Conservation (phyloP, 2,113 vertebrate species). For the Varanus salvator region DNA sequence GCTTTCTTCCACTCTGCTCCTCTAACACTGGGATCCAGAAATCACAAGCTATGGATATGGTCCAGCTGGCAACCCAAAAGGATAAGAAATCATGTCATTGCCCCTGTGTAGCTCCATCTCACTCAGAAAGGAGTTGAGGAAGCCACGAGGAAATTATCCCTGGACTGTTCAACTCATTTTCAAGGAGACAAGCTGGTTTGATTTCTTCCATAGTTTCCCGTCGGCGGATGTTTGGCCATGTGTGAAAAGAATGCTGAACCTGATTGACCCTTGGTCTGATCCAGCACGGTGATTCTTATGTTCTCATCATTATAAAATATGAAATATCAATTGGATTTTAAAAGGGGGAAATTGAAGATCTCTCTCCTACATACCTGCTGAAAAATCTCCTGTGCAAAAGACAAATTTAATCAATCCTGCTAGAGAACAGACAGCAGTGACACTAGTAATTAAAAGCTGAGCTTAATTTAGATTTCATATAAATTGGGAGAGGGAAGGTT, state of each 20-base stretch:
- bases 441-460: constrained; percentile 20
- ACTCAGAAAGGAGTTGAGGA: background rate
- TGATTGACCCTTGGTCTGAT: too few relatives aligned
- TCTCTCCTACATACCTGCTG: background rate
- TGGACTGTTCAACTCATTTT: background rate
- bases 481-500: background rate
- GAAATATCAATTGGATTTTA: constrained; percentile 10
- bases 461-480: background rate
- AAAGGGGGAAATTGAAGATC: background rate
- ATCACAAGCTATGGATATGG: background rate
- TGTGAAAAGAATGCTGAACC: too few relatives aligned
- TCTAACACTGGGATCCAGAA: background rate
- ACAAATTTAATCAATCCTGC: constrained; percentile 4
- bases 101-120: background rate
- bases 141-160: background rate
- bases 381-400: background rate
- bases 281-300: too few relatives aligned
- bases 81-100: background rate
- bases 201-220: background rate
- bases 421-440: background rate
- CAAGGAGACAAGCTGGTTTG: background rate
- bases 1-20: background rate
- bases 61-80: background rate
- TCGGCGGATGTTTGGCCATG: too few relatives aligned
- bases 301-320: background rate